phyloP scores from a whole-genome alignment of 1,140 invertebrate genomes.

The Samia ricini region DNA sequence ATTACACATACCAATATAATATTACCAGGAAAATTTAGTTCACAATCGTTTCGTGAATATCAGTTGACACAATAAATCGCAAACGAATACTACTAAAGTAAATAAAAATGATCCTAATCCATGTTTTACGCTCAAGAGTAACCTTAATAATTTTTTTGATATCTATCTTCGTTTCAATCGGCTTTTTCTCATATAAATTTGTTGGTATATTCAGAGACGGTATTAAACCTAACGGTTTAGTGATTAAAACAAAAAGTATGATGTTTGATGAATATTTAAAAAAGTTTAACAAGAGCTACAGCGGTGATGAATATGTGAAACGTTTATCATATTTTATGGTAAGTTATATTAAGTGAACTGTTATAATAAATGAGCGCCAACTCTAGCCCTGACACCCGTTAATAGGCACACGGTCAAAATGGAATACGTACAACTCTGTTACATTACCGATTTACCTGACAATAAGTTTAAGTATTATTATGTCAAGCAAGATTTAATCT shows the following conservation, averaged over 20 bases:
- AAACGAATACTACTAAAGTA: no score
- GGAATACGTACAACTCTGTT: no score
- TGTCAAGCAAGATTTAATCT: no score
- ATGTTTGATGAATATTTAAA: constrained; percentile 16
- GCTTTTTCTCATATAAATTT: background rate
- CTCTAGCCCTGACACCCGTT: no score
- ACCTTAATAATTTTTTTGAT: background rate
- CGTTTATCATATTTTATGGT: constrained; percentile 18
- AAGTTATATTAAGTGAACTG: background rate
- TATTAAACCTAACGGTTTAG: background rate
- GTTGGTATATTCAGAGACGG: background rate
- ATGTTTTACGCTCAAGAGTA: background rate
- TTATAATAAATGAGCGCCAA: background rate
- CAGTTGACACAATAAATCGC: no score
- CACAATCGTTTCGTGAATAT: no score
- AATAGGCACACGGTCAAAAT: no score
- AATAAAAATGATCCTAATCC: background rate
- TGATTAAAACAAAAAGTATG: background rate
- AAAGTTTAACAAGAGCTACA: constrained; percentile 18
- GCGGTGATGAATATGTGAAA: background rate
- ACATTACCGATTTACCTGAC: no score
- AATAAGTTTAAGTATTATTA: no score
- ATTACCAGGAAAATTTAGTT: background rate
- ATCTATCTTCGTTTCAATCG: background rate
- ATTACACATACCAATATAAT: background rate